A percentile compares a stretch with the other conserved stretches of the same genome.
These are phyloP conservation scores for Dasypolia templi DNA, from an alignment of 2,888 invertebrate species.

Conservation along the genomic window DNA sequence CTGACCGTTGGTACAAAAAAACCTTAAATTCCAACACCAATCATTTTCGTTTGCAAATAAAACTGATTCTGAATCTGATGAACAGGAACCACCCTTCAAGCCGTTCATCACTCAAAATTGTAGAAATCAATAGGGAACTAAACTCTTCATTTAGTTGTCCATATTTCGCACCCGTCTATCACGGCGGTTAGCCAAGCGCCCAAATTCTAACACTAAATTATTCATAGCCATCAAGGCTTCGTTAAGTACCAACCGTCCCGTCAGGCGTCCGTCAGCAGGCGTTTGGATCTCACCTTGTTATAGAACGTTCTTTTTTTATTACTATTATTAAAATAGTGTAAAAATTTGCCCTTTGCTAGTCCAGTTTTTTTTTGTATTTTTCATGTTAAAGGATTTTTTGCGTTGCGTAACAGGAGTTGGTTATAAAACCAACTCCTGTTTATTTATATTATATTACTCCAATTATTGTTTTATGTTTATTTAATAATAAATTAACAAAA, in stretches of 20 bases:
- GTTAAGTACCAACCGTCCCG: constrained; percentile 74
- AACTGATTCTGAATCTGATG: neutral
- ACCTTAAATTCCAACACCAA: neutral
- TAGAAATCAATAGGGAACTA: constrained; percentile 47
- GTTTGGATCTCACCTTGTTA: constrained; percentile 67
- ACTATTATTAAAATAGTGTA: constrained; percentile 39
- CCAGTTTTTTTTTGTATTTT: too few relatives aligned
- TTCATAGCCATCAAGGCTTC: constrained; percentile 81
- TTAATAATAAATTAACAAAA: too few relatives aligned
- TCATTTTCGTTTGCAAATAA: neutral
- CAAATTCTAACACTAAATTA: constrained; percentile 85
- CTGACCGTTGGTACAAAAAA: neutral
- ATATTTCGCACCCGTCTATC: constrained; percentile 65
- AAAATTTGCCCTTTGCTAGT: neutral
- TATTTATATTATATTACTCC: too few relatives aligned
- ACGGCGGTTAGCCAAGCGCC: constrained; percentile 73
- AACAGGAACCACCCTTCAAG: neutral
- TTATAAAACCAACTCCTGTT: too few relatives aligned
- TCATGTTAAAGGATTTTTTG: too few relatives aligned
- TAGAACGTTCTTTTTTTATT: constrained; percentile 59
- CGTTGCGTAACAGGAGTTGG: too few relatives aligned
- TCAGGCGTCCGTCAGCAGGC: constrained; percentile 49
- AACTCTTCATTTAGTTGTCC: constrained; percentile 57
- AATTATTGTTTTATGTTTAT: too few relatives aligned
- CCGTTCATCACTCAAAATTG: constrained; percentile 43